Evolutionary conservation across 2,113 vertebrate genomes (phyloP).

Genomic region (Cyphomyrus discorhynchus): DNA sequence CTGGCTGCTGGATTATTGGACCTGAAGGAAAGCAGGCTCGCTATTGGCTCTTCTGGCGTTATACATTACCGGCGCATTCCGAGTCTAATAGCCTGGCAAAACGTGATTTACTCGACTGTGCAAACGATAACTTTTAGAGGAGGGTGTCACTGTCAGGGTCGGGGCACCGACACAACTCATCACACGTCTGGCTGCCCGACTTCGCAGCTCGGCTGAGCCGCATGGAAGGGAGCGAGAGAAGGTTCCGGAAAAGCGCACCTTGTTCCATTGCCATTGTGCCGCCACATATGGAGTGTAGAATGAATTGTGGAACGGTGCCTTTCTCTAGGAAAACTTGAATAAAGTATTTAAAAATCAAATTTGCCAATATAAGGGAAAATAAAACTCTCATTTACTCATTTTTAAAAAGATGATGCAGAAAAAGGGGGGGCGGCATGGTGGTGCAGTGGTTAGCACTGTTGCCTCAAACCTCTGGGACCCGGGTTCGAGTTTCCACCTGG

Average conservation of each 20-base stretch:
- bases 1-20: background rate
- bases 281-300: background rate
- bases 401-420: background rate
- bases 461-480: no score
- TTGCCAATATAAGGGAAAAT: background rate
- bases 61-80: background rate
- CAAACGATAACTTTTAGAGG: background rate
- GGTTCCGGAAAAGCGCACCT: background rate
- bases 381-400: background rate
- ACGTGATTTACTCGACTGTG: background rate
- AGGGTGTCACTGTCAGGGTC: background rate
- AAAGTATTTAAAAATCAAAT: background rate
- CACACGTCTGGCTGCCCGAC: background rate
- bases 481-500: no score
- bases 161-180: background rate
- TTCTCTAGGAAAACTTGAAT: background rate
- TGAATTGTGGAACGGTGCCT: background rate
- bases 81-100: background rate
- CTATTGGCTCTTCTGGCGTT: background rate
- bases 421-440: no score
- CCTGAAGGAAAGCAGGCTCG: background rate
- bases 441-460: no score
- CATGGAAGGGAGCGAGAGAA: background rate
- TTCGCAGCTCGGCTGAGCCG: background rate
- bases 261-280: background rate